Base-by-base conservation (phyloP, 2,797 vertebrate species). In the Argentina silus region DNA sequence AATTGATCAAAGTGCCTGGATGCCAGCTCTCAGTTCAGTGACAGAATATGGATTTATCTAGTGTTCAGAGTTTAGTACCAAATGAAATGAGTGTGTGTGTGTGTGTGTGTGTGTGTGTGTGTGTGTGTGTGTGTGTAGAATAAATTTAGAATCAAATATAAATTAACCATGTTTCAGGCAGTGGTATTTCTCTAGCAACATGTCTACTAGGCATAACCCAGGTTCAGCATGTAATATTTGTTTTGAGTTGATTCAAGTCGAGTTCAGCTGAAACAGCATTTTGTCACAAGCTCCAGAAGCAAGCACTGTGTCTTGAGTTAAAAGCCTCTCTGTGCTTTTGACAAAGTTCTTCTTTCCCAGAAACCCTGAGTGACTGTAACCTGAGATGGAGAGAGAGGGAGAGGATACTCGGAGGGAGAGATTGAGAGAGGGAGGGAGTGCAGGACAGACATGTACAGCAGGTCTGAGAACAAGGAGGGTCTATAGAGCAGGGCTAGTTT, bases 381-480 rank as follows among this genome's bases (percentile, higher is more conserved):
- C 2, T 50, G 72, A 53, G 57, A 48, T 9, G n/a, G 64, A 15
- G 3, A 51, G 10, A 53, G 44, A 51, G 10, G 48, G 44, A 70
- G 44, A 64, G 14, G 27, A 9, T 23, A 68, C 19, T 7, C 3
- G 3, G 14, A n/a, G 55, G 23, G 36, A 36, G 42, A 63, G 19
- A 15, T 21, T 67, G 15, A 73, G 60, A 61, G 61, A 53, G 14
- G 12, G 65, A 45, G 15, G 19, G 21, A 11, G 66, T 42, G 60
- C 17, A 7, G 27, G 44, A 63, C 9, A 51, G 17, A 48, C 5
- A 10, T 72, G 15, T 10, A 60, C 36, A 43, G 45, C 14, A 57
- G 63, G 51, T 7, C 15, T 23, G 4, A 70, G 67, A 72, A 64
- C n/a, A 69, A 69, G 51, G 42, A 56, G 42, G 14, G 21, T 73